Conservation (phyloP, 2,888 invertebrate species). For the Drosophila affinis region DNA sequence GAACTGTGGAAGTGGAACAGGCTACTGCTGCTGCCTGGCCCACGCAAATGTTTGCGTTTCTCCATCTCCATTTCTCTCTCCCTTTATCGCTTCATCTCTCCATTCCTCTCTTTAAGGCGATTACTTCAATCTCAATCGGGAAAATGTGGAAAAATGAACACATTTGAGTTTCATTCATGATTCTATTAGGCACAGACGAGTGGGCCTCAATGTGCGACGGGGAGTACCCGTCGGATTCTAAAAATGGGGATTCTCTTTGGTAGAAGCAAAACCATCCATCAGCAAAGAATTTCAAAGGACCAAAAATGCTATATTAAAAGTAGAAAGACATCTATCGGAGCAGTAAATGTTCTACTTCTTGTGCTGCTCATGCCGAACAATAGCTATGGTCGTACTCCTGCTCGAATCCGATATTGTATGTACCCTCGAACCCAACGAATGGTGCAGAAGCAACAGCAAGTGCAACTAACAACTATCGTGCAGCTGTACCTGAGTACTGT, state of each 20-base stretch:
- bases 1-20: slow-evolving; percentile 4
- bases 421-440: slow-evolving; percentile 17
- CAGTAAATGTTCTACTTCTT: no score
- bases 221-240: no score
- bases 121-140: slow-evolving; percentile 59
- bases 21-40: slow-evolving; percentile 11
- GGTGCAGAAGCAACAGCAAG: background rate
- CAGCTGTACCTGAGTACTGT: slow-evolving; percentile 31
- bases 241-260: background rate
- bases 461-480: slow-evolving; percentile 5
- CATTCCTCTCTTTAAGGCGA: slow-evolving; percentile 50
- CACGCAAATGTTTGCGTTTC: slow-evolving; percentile 60
- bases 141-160: slow-evolving; percentile 46
- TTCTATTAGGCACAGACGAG: slow-evolving; percentile 72
- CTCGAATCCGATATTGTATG: background rate
- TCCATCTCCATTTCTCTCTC: background rate
- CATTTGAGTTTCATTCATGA: slow-evolving; percentile 63
- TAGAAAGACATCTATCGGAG: no score
- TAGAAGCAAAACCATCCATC: background rate
- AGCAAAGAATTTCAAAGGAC: no score
- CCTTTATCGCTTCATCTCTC: background rate
- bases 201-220: slow-evolving; percentile 41
- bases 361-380: no score
- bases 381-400: no score
- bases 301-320: no score